Percentiles rank a stretch among this genome's conserved stretches.
phyloP scores from a whole-genome alignment of 2,888 invertebrate species.

The Tryphoninae sp. region DNA sequence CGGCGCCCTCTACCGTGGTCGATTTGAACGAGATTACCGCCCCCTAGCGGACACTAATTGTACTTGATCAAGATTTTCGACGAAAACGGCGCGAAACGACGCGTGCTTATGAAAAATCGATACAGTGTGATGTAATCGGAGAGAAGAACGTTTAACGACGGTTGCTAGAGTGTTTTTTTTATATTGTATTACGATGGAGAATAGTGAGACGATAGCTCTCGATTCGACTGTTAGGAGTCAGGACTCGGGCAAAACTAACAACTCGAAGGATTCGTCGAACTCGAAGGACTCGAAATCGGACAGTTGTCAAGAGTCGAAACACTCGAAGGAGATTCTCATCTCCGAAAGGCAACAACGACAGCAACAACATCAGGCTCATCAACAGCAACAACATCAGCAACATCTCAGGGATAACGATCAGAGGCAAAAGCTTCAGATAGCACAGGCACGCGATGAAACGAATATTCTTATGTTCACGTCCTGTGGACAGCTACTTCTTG shows the following conservation, averaged over 20 bases:
- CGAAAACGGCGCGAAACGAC: too few species aligned
- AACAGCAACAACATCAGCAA: slow-evolving; percentile 54
- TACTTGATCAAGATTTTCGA: too few species aligned
- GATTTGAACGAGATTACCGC: background rate
- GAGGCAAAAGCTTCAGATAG: slow-evolving; percentile 54
- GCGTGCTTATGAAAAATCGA: too few species aligned
- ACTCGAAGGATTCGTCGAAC: slow-evolving; percentile 74
- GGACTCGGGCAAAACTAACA: slow-evolving; percentile 72
- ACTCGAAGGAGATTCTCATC: slow-evolving; percentile 79
- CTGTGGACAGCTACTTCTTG: slow-evolving; percentile 78
- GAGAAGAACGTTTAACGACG: too few species aligned
- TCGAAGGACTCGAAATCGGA: slow-evolving; percentile 76
- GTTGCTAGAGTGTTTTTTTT: background rate
- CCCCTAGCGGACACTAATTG: too few species aligned
- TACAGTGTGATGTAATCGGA: too few species aligned
- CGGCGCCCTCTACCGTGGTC: background rate
- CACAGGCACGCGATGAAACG: slow-evolving; percentile 73
- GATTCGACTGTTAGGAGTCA: slow-evolving; percentile 79
- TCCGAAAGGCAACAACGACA: slow-evolving; percentile 71
- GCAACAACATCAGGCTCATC: slow-evolving; percentile 68
- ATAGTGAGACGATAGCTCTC: slow-evolving; percentile 70
- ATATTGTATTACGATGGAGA: slow-evolving; percentile 63
- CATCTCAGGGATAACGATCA: slow-evolving; percentile 61
- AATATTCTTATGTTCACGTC: slow-evolving; percentile 78
- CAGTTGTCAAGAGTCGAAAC: slow-evolving; percentile 78